Conservation (phyloP, 2,888 invertebrate species). For the Scelioninae gen. 2 region DNA sequence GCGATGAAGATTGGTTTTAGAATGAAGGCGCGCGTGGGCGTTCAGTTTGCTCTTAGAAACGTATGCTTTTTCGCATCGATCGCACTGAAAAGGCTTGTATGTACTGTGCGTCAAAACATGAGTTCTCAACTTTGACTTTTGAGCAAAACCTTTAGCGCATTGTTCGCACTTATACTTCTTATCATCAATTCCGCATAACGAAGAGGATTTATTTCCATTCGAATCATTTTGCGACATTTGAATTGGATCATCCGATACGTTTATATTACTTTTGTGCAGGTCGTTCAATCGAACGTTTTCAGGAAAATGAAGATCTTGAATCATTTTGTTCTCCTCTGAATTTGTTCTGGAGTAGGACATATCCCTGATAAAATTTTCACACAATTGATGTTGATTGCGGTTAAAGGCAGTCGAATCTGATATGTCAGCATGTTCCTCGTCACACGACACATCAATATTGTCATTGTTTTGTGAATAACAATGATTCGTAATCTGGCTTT, state of each 20-base stretch:
- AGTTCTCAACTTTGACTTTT: conserved; percentile 69
- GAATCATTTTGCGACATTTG: conserved; percentile 48
- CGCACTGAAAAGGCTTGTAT: conserved; percentile 69
- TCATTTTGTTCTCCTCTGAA: conserved; percentile 59
- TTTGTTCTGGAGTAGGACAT: conserved; percentile 62
- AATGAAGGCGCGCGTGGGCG: conserved; percentile 72
- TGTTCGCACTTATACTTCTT: conserved; percentile 66
- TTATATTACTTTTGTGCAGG: conserved; percentile 30
- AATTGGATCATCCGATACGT: conserved; percentile 43
- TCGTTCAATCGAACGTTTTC: conserved; percentile 52
- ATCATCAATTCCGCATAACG: conserved; percentile 27
- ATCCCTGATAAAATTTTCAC: conserved; percentile 65
- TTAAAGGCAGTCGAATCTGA: conserved; percentile 67
- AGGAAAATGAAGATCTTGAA: conserved; percentile 63
- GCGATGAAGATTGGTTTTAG: conserved; percentile 70
- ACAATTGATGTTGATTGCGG: conserved; percentile 60
- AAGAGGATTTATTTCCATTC: conserved; percentile 28
- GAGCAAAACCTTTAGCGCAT: conserved; percentile 67
- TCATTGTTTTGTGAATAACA: conserved; percentile 66
- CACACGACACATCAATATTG: conserved; percentile 66
- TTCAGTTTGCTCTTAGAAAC: conserved; percentile 72
- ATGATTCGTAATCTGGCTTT: conserved; percentile 68
- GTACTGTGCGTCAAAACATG: conserved; percentile 69
- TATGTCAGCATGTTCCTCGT: conserved; percentile 68
- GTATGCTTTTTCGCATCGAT: conserved; percentile 70